Evolutionary conservation across 53 echinoderm and acorn worm species (phyloP).

Genomic region (Luidia sarsii): DNA sequence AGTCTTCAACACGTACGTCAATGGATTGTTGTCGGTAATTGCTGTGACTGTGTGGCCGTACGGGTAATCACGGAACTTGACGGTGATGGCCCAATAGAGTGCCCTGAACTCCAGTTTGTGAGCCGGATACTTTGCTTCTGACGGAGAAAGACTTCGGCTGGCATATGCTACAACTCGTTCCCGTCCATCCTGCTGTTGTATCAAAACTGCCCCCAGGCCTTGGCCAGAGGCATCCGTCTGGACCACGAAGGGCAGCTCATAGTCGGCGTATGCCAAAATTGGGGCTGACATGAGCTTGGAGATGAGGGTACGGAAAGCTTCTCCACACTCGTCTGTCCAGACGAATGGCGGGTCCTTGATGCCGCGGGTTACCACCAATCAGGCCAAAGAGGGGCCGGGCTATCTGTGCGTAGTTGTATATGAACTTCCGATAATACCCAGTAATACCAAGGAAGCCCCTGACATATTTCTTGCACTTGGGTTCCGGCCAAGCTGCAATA

Average conservation of each 20-base stretch:
- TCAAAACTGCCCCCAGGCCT: conserved; percentile 53
- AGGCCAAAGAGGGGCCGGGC: conserved; percentile 34
- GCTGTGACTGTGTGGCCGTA: conserved; percentile 51
- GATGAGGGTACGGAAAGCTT: conserved; percentile 4
- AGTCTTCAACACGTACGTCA: too few relatives aligned
- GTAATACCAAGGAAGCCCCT: conserved; percentile 1
- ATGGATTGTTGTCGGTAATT: too few relatives aligned
- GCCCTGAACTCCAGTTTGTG: too few relatives aligned
- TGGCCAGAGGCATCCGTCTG: too few relatives aligned
- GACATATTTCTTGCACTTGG: conserved; percentile 7
- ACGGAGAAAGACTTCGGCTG: conserved; percentile 26
- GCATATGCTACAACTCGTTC: conserved; percentile 67
- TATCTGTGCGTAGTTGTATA: conserved; percentile 9
- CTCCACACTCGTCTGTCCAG: conserved; percentile 23
- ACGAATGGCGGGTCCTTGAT: too few relatives aligned
- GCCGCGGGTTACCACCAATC: not conserved
- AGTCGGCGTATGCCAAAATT: too few relatives aligned
- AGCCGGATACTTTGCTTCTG: too few relatives aligned
- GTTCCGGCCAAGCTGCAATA: conserved; percentile 4
- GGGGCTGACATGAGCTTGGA: conserved; percentile 42
- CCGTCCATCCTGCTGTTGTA: conserved; percentile 34
- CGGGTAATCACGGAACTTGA: too few relatives aligned
- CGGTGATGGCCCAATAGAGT: too few relatives aligned
- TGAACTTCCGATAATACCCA: not conserved
- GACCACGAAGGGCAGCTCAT: too few relatives aligned